Evolutionary conservation across 2,797 vertebrate species (phyloP), one percentile per base, ranked within the genome.

Genomic region (Acanthopagrus latus): DNA sequence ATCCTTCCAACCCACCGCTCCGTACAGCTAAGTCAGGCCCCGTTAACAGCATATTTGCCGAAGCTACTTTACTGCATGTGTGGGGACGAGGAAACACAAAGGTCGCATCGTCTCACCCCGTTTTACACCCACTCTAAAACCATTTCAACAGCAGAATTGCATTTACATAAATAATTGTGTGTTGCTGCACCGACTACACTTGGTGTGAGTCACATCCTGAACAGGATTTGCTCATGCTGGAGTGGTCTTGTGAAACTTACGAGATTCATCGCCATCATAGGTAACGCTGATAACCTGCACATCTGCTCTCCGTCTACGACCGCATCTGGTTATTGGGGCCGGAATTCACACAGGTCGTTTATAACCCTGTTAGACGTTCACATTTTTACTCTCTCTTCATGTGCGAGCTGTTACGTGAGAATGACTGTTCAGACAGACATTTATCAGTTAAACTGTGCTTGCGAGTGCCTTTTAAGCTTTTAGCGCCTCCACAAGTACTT

Each of bases 81-180:
- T 47, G 21, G 29, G 66, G 57, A 43, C 25, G 21, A 44, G 52
- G 46, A 64, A 51, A 56, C 27, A 43, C 43, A 80, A 71, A 80
- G 82, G 64, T 78, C 64, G 73, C 60, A 64, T 65, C 54, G 44
- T 67, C 52, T 50, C 41, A 67, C 41, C 52, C 44, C 60, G 20
- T 55, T 59, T 38, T 44, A 63, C 66, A 38, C 64, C 64, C 43
- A 66, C 56, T 7, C 66, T 29, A 11, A 48, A 76, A 64, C 27
- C 23, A 50, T 72, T 60, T 56, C 7, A 67, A 72, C 46, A 59
- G 52, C 23, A 50, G 23, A 29, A 21, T 29, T 29, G 21, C 25
- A 71, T 75, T 56, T 33, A 44, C 57, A 59, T 38, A 29, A 50
- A 73, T 59, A 38, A 38, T 38, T 38, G 38, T 47, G 38, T 58